These are phyloP conservation scores for Enoplolaimus lenunculus DNA, from an alignment of 2,888 invertebrate species.

Conservation along the genomic window DNA sequence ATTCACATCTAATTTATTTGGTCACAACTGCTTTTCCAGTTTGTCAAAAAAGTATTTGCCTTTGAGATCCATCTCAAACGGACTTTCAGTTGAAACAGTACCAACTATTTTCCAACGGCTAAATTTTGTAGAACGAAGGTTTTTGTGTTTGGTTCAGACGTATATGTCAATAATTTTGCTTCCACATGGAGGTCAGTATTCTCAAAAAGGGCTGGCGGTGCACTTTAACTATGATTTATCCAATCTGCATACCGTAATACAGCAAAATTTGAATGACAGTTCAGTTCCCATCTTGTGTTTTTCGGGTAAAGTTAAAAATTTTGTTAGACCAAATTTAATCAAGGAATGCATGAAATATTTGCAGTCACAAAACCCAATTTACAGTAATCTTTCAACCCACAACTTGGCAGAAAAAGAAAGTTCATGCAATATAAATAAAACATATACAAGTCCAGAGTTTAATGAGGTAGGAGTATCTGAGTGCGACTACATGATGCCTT, in stretches of 20 bases:
- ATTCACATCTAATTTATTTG: not conserved
- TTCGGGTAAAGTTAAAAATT: not conserved
- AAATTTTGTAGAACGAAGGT: conserved; percentile 9
- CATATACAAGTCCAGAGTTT: not conserved
- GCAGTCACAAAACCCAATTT: not conserved
- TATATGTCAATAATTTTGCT: conserved; percentile 14
- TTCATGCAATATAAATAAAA: too few species aligned
- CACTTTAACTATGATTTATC: not conserved
- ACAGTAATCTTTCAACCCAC: not conserved
- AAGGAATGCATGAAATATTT: not conserved
- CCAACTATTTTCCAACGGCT: not conserved
- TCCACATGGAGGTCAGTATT: conserved; percentile 9
- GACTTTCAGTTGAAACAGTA: not conserved
- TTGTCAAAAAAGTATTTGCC: not conserved
- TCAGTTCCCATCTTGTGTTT: not conserved
- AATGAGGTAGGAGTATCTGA: not conserved
- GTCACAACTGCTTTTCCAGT: not conserved
- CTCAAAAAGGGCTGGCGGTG: conserved; percentile 17
- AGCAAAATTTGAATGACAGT: not conserved
- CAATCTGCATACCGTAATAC: not conserved
- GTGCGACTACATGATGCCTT: not conserved
- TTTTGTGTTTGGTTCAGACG: conserved; percentile 6
- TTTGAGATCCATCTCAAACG: not conserved
- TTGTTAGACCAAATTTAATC: not conserved
- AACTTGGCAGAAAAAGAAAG: not conserved